Evolutionary conservation across 2,113 vertebrate genomes (phyloP).

Genomic region (Cisticola juncidis): DNA sequence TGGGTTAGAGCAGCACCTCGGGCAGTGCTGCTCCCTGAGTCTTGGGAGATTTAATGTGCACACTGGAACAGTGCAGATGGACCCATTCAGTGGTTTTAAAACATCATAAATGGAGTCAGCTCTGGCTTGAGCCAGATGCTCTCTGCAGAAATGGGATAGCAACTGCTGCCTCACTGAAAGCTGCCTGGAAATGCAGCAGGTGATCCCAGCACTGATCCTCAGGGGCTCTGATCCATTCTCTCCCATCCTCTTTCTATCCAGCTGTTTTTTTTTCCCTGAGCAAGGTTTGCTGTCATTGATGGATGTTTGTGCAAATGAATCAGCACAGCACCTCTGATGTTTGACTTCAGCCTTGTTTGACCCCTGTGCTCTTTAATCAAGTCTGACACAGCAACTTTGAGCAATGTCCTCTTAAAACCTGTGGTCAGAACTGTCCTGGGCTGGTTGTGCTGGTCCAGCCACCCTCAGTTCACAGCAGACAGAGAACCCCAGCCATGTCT

Average conservation of each 20-base stretch:
- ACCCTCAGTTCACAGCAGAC: background rate
- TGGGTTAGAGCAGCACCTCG: background rate
- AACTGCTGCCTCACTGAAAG: background rate
- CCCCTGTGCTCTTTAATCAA: background rate
- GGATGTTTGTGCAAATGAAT: background rate
- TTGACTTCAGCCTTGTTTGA: background rate
- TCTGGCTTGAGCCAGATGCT: background rate
- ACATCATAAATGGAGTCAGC: background rate
- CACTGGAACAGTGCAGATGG: background rate
- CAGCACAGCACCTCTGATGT: background rate
- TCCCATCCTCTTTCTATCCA: background rate
- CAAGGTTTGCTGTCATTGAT: background rate
- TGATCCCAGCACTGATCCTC: background rate
- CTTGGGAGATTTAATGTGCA: background rate
- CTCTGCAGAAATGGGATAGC: background rate
- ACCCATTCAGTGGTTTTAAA: background rate
- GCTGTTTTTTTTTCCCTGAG: background rate
- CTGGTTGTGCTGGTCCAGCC: background rate
- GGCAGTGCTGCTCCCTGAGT: background rate
- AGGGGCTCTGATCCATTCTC: background rate
- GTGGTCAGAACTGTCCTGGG: background rate
- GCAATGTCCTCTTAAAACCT: background rate
- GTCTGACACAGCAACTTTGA: background rate
- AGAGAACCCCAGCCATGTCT: accelerated
- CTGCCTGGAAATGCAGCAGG: background rate